Evolutionary conservation across 2,113 vertebrate species (phyloP).

Genomic region (Mohoua ochrocephala): DNA sequence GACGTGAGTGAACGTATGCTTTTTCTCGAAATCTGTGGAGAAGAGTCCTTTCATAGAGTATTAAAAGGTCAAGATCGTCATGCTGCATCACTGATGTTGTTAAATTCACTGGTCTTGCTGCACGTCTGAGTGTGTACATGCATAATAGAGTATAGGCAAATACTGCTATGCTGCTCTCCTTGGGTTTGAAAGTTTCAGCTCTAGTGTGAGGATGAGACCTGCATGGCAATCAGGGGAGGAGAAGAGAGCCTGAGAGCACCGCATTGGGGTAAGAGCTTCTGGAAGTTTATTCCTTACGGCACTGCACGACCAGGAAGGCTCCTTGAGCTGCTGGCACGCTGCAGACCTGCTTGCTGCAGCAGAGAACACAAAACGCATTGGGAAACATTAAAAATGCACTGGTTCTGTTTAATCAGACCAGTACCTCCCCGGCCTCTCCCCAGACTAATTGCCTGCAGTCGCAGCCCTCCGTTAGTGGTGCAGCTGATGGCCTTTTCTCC

Average conservation of each 20-base stretch:
- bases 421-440: background rate
- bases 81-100: background rate
- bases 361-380: background rate
- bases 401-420: background rate
- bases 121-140: background rate
- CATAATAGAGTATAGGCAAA: background rate
- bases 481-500: background rate
- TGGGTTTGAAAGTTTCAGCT: conserved; percentile 15
- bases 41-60: background rate
- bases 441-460: background rate
- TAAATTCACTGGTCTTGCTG: background rate
- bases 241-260: background rate
- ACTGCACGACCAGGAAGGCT: background rate
- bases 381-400: background rate
- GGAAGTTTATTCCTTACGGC: background rate
- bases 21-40: background rate
- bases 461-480: background rate
- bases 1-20: accelerated
- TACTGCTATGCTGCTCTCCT: background rate
- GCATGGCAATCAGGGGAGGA: background rate
- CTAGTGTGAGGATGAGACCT: background rate
- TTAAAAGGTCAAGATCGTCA: background rate
- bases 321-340: background rate
- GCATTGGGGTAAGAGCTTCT: background rate
- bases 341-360: background rate